Base-by-base conservation (phyloP, 2,797 vertebrate species). In the Epinephelus awoara region DNA sequence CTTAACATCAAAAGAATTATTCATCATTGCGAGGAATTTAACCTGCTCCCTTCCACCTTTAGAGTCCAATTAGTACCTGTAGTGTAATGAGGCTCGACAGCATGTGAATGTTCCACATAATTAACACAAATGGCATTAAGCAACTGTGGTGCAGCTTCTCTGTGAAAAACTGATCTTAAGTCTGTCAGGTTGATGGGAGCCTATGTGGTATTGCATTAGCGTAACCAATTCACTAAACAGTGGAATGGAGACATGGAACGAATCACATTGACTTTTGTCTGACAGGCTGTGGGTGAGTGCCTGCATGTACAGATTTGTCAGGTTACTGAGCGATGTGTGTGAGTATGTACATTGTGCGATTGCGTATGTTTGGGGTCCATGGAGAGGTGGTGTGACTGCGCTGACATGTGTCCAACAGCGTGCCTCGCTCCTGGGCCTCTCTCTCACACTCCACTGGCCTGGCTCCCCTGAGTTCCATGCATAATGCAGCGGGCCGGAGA, bases 321-420 rank as follows among this genome's bases (percentile, higher is more conserved):
- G 88, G 76, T 70, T 78, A 87, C 85, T 89, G 85, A 93, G 82
- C 78, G 71, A 67, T 83, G 87, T 85, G 91, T 86, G 79, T 67
- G 69, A 71, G 74, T 77, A 51, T 77, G 78, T 79, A 63, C n/a
- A 34, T 74, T 75, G 72, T 75, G 74, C 70, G 64, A 38, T 52
- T 80, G 80, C 86, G 81, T 58, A 56, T 87, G 79, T 83, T 63
- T 66, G 75, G 73, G 81, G 87, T 90, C 93, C 73, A 6, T 49
- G 75, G 92, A 92, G 92, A 91, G 86, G 83, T 77, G 81, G 86
- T 83, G 91, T 92, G 91, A 88, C 86, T 88, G 79, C 17, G 62
- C 84, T 94, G 94, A 95, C 94, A 94, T 94, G 93, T 94, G 95
- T 95, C 93, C 89, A 65, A 95, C 94, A 94, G 91, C 73, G 85